Evolutionary conservation across 1,140 invertebrate genomes (phyloP).

Genomic region (Tetramorium alpestre): DNA sequence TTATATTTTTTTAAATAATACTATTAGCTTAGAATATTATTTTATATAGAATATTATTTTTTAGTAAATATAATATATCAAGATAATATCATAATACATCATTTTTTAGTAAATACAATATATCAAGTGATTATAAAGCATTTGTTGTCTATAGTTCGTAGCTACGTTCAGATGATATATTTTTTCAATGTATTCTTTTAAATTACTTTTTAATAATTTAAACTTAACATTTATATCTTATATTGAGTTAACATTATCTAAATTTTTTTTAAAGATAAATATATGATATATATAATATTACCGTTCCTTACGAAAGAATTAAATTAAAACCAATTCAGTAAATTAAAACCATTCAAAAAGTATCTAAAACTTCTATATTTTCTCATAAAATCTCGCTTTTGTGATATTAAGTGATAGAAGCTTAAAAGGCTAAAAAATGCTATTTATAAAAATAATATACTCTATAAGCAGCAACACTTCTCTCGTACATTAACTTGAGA

Average conservation of each 20-base stretch:
- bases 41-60: not conserved
- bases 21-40: not conserved
- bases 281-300: not conserved
- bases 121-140: not conserved
- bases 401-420: not conserved
- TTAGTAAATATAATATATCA: not conserved
- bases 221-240: not conserved
- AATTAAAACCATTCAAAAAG: not conserved
- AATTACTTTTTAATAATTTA: not conserved
- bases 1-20: not conserved
- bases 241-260: not conserved
- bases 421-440: not conserved
- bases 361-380: not conserved
- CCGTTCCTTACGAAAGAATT: not conserved
- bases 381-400: not conserved
- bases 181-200: not conserved
- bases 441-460: not conserved
- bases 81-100: not conserved
- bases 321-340: not conserved
- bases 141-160: not conserved
- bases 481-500: conserved; percentile 40
- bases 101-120: not conserved
- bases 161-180: not conserved
- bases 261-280: not conserved
- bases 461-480: not conserved